phyloP scores from a whole-genome alignment of 1,140 invertebrate genomes.

The Camponotus vicinus region DNA sequence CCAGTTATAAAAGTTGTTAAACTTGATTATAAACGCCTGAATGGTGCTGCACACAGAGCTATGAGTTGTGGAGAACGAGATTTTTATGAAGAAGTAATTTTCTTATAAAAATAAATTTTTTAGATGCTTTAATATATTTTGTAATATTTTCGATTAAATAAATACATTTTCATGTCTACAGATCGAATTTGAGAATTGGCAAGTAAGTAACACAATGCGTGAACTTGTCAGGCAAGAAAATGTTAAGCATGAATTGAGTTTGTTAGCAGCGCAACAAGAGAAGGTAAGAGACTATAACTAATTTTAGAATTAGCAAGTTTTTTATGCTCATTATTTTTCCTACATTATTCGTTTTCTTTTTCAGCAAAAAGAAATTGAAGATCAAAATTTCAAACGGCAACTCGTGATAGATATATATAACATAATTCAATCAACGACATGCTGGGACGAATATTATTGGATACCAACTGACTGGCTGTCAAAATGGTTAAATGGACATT shows the following conservation, averaged over 20 bases:
- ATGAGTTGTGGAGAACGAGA: slow-evolving; percentile 83
- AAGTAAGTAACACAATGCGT: slow-evolving; percentile 79
- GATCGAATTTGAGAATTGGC: slow-evolving; percentile 83
- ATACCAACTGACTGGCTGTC: slow-evolving; percentile 86
- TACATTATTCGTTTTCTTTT: slow-evolving; percentile 46
- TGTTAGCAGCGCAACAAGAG: slow-evolving; percentile 82
- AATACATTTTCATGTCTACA: slow-evolving; percentile 65
- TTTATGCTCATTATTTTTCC: background rate
- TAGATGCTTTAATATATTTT: background rate
- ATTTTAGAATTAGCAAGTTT: background rate
- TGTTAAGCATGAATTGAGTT: slow-evolving; percentile 81
- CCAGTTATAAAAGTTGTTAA: slow-evolving; percentile 52
- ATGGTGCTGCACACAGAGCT: slow-evolving; percentile 82
- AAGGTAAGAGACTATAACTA: slow-evolving; percentile 74
- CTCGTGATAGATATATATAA: slow-evolving; percentile 82
- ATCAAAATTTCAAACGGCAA: slow-evolving; percentile 84
- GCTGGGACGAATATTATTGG: slow-evolving; percentile 84
- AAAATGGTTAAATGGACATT: slow-evolving; percentile 84
- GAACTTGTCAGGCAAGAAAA: slow-evolving; percentile 83
- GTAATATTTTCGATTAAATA: slow-evolving; percentile 8
- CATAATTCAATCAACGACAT: slow-evolving; percentile 73
- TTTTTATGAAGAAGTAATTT: slow-evolving; percentile 80
- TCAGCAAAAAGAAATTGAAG: slow-evolving; percentile 85
- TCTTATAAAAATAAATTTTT: background rate
- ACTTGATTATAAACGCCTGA: slow-evolving; percentile 78